Base-by-base conservation (phyloP, 2,888 invertebrate genomes). In the Hyalella azteca region DNA sequence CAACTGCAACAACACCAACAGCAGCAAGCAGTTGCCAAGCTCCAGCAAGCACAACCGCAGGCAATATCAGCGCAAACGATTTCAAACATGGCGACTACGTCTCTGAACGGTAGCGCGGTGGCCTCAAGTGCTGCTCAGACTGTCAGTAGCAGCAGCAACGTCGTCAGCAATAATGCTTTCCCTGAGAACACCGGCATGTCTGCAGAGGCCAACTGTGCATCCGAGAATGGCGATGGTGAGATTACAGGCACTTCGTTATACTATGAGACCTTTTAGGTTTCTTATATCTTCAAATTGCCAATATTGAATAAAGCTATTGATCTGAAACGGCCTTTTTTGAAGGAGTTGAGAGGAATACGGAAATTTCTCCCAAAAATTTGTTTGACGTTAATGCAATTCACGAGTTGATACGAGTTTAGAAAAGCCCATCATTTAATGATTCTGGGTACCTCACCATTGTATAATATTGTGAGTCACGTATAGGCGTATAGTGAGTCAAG, bases 1-100 rank as follows among this genome's bases (percentile, higher is more conserved):
- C 73, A 39, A 19, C 50, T 26, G 0, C 54, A 73, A 19, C 75
- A 73, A 73, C 75, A 73, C 13, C 39, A 40, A 39, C 75, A 73
- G 26, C 54, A 54, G 49, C 48, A 49, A 77, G 26, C 48, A 0
- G 49, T 77, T 26, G 26, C 45, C 22, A 40, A 40, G 32, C 49
- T 41, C 1, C 48, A 77, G 19, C 39, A 54, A 19, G 54, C 36
- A 11, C 50, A 49, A 22, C 2, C 36, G 26, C 78, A 50, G 11
- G n/a, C 26, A 54, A 54, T 54, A 3, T n/a, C n/a, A 22, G 26
- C n/a, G 54, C 75, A 54, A 22, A 29, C 54, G 22, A 54, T 7
- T 22, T 22, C 54, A 22, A 54, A 29, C 19, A 22, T 54, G 19
- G 54, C 54, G 26, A 22, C 54, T 26, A 22, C 54, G 9, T 22